Evolutionary conservation across 1,140 invertebrate genomes (phyloP), one percentile per base, ranked within the genome.

Genomic region (Caerostris extrusa): DNA sequence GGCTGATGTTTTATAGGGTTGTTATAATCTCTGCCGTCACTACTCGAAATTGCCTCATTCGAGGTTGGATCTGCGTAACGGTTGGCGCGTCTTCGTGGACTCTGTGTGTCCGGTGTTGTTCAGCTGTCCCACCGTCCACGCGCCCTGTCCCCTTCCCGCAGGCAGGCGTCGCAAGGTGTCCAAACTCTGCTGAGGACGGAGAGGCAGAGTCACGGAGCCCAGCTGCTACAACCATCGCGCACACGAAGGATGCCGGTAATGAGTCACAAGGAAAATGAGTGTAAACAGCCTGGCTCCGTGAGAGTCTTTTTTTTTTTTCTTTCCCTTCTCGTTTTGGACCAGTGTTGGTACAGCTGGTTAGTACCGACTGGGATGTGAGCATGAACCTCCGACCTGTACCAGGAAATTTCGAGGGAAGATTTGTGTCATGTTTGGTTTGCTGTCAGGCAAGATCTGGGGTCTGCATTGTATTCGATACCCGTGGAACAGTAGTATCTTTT

Each of bases 151-250:
- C 34, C 53, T 50, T 77, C 71, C 71, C 71, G 53, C 53, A 7
- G 34, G 8, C 71, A 34, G n/a, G 83, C 83, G 57, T 85, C 56
- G 83, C 83, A 85, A 85, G 83, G 83, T 85, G 83, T 85, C 55
- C 83, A 85, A 19, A 85, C 83, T 19, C 7, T 17, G 55, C 17
- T 14, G 56, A 77, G 71, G 71, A 77, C 34, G 71, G 50, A 2
- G 34, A 77, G 71, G 53, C 50, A 77, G 50, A 85, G 57, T 85
- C 83, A 85, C 83, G 83, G 57, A 77, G 71, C 19, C 50, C 71
- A 77, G 71, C 34, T 77, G 71, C 12, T 19, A 34, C 34, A 77
- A 77, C 71, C 19, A 50, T 67, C n/a, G 14, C 61, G 61, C 14
- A 67, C 14, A 17, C 61, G 17, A 14, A 14, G 14, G 61, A 17